A percentile compares a stretch with the other conserved stretches of the same genome.
These are phyloP conservation scores for Leptosomus discolor DNA, from an alignment of 2,113 vertebrate genomes.

Conservation along the genomic window DNA sequence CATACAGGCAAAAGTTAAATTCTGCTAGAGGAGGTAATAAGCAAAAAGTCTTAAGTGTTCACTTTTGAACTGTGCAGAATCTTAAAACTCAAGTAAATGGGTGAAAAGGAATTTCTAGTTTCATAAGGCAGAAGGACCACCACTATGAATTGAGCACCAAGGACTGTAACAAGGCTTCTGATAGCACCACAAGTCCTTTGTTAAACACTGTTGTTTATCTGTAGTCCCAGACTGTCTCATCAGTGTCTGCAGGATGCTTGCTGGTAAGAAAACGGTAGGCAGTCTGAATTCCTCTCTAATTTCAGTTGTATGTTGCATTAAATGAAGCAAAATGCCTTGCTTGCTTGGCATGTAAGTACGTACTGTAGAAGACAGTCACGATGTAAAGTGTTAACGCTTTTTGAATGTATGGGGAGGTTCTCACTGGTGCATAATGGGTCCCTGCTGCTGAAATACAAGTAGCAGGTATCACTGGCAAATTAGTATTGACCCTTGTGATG, in stretches of 20 bases:
- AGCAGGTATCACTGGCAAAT: not conserved
- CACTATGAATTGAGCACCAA: not conserved
- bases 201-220: not conserved
- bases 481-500: not conserved
- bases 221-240: not conserved
- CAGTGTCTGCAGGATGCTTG: not conserved
- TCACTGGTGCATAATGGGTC: not conserved
- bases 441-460: not conserved
- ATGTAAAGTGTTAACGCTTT: not conserved
- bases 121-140: not conserved
- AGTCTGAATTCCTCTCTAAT: not conserved
- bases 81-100: not conserved
- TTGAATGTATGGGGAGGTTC: not conserved
- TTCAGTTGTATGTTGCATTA: not conserved
- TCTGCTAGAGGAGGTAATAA: not conserved
- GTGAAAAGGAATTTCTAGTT: not conserved
- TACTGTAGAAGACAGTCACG: not conserved
- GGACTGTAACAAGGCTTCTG: not conserved
- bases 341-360: not conserved
- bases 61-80: not conserved
- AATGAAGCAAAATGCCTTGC: not conserved
- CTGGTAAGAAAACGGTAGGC: not conserved
- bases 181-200: rapidly evolving
- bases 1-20: not conserved
- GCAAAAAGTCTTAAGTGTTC: not conserved